phyloP scores from a whole-genome alignment of 2,797 vertebrate species.

The Glossophaga mutica region DNA sequence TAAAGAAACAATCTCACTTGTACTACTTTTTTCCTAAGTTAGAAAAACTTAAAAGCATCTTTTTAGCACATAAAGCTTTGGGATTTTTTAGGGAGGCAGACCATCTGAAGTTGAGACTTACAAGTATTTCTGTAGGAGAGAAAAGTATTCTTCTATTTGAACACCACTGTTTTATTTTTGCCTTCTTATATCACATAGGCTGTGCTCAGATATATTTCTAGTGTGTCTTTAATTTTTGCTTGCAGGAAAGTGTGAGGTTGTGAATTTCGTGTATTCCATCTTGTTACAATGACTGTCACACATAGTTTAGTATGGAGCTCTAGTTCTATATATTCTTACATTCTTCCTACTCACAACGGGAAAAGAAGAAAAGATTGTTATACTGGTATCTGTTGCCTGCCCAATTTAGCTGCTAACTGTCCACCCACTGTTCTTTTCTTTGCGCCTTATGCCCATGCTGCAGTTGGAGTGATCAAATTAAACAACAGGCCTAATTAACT shows the following conservation, averaged over 20 bases:
- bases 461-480: conserved; percentile 57
- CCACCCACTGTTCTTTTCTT: conserved; percentile 57
- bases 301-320: neutral
- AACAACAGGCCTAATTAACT: conserved; percentile 62
- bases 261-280: neutral
- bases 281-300: conserved; percentile 7
- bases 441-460: neutral
- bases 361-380: neutral
- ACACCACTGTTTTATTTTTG: neutral
- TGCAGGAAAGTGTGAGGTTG: neutral
- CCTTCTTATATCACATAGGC: neutral
- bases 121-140: neutral
- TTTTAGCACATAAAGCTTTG: neutral
- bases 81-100: neutral
- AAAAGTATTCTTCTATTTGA: neutral
- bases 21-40: neutral
- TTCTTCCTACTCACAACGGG: neutral
- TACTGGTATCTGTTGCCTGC: neutral
- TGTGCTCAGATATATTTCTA: neutral
- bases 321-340: conserved; percentile 7
- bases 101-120: neutral
- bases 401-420: conserved; percentile 56
- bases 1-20: neutral
- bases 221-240: neutral
- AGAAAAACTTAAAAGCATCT: neutral